These are phyloP conservation scores for Champsocephalus gunnari DNA, from an alignment of 2,797 vertebrate genomes.

Conservation along the genomic window DNA sequence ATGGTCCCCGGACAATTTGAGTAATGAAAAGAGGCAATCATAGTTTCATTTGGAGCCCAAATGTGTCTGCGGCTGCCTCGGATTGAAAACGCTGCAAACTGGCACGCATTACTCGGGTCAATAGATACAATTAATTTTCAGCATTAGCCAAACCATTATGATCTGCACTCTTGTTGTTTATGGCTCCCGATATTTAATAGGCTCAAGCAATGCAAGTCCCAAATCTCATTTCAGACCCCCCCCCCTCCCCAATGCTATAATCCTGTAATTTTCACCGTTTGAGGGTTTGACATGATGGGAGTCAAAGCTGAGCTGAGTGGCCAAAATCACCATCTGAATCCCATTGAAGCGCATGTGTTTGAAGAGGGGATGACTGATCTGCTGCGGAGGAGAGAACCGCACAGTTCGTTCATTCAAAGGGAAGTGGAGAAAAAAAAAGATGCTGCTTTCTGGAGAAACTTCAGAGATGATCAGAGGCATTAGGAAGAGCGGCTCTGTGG, in stretches of 20 bases:
- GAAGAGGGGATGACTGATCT: constrained; percentile 60
- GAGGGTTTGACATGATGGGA: constrained; percentile 32
- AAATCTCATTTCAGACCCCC: constrained; percentile 32
- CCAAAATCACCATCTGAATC: constrained; percentile 63
- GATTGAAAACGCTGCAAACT: constrained; percentile 52
- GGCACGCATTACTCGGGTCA: constrained; percentile 48
- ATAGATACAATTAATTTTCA: constrained; percentile 65
- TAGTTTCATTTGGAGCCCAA: constrained; percentile 45
- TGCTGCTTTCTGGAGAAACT: constrained; percentile 64
- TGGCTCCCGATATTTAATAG: constrained; percentile 11
- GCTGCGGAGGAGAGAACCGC: constrained; percentile 52
- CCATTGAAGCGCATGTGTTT: constrained; percentile 53
- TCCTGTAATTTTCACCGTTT: constrained; percentile 41
- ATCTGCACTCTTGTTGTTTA: constrained; percentile 28
- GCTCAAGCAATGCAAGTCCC: constrained; percentile 13
- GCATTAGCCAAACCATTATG: constrained; percentile 50
- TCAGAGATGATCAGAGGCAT: constrained; percentile 55
- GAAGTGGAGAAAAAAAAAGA: background rate
- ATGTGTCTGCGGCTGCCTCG: constrained; percentile 38
- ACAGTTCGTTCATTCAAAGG: constrained; percentile 45
- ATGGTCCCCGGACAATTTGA: constrained; percentile 41
- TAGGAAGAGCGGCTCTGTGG: constrained; percentile 17
- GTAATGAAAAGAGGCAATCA: constrained; percentile 61
- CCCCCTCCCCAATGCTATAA: background rate
- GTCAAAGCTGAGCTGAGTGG: constrained; percentile 47